These are phyloP conservation scores for Argyresthia albistria DNA, from an alignment of 2,888 invertebrate genomes.

Conservation along the genomic window DNA sequence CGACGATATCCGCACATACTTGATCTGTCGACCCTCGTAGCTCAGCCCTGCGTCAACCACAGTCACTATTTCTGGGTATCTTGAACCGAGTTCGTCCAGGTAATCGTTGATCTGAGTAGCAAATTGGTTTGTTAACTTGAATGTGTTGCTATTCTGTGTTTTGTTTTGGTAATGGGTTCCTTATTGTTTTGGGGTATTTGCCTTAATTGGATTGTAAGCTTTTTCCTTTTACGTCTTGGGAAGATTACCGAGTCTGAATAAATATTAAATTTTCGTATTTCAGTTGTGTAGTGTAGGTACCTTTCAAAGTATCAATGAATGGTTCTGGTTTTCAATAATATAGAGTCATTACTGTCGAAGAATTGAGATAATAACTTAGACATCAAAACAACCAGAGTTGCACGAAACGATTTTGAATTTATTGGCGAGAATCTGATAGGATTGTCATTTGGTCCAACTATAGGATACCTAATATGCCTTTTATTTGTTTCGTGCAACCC, in stretches of 20 bases:
- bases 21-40: conserved; percentile 73
- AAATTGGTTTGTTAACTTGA: background rate
- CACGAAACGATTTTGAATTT: too few species aligned
- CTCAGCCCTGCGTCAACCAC: conserved; percentile 71
- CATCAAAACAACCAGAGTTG: too few species aligned
- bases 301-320: too few species aligned
- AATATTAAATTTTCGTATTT: too few species aligned
- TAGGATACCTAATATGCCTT: too few species aligned
- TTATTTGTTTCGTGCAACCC: too few species aligned
- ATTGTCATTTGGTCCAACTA: too few species aligned
- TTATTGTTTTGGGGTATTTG: background rate
- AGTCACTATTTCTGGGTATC: conserved; percentile 60
- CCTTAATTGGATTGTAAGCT: background rate
- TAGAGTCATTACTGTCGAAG: too few species aligned
- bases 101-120: conserved; percentile 61
- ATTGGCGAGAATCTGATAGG: too few species aligned
- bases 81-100: conserved; percentile 42
- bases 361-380: too few species aligned
- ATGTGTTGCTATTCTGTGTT: background rate
- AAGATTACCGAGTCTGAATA: background rate
- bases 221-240: background rate
- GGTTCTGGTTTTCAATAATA: too few species aligned
- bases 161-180: background rate
- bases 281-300: too few species aligned
- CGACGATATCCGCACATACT: conserved; percentile 73